Conservation (phyloP, 2,113 vertebrate species). For the Suncus etruscus region DNA sequence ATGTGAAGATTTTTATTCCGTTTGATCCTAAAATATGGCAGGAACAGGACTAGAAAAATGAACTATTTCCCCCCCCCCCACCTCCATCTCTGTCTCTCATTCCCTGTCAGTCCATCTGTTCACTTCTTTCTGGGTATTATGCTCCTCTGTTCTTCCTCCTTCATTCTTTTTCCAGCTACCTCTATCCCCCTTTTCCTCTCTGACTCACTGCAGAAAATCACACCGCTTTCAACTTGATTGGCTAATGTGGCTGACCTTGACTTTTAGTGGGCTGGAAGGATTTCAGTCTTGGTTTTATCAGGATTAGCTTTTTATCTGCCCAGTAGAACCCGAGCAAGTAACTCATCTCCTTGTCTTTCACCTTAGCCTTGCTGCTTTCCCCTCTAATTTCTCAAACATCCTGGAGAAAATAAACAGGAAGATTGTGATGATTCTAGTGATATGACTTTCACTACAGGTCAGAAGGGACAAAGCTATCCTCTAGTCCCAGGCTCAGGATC, state of each 20-base stretch:
- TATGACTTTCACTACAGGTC: slow-evolving; percentile 71
- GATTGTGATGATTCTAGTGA: slow-evolving; percentile 68
- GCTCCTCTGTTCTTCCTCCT: neutral
- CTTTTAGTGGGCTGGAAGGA: slow-evolving; percentile 84
- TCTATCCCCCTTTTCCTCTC: neutral
- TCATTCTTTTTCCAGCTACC: slow-evolving; percentile 43
- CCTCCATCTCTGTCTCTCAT: slow-evolving; percentile 32
- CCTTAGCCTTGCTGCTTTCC: slow-evolving; percentile 83
- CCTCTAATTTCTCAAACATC: slow-evolving; percentile 83
- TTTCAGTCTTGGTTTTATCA: slow-evolving; percentile 88
- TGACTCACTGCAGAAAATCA: slow-evolving; percentile 79
- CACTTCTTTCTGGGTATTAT: neutral
- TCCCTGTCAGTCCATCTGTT: slow-evolving; percentile 60
- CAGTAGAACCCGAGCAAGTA: slow-evolving; percentile 84
- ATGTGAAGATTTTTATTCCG: slow-evolving; percentile 63
- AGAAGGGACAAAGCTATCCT: slow-evolving; percentile 73
- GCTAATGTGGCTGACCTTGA: slow-evolving; percentile 86
- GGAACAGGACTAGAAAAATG: slow-evolving; percentile 75
- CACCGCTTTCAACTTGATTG: slow-evolving; percentile 84
- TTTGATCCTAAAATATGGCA: slow-evolving; percentile 82
- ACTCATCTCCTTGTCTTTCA: slow-evolving; percentile 84
- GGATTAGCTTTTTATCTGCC: slow-evolving; percentile 89
- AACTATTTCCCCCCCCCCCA: neutral
- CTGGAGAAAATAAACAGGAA: slow-evolving; percentile 81
- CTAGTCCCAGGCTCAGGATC: slow-evolving; percentile 66